Evolutionary conservation across 2,888 invertebrate genomes (phyloP).

Genomic region (Marronus borbonicus): DNA sequence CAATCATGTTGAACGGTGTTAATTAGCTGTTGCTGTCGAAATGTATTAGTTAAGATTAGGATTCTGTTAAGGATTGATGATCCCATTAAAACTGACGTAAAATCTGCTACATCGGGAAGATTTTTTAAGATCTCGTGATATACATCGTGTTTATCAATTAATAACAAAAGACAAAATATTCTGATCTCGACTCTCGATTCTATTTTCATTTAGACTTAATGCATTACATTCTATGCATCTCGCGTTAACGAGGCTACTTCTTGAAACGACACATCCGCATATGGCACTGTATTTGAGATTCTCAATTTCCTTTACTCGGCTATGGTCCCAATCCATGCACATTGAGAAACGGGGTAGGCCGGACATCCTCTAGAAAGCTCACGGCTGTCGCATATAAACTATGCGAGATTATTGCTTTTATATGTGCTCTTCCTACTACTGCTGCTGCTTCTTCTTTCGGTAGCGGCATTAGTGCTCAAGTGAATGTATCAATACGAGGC

Average conservation of each 20-base stretch:
- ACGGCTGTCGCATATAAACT: not conserved
- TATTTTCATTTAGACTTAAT: too few relatives aligned
- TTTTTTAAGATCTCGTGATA: not conserved
- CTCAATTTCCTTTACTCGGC: not conserved
- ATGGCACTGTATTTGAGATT: not conserved
- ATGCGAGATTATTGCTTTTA: not conserved
- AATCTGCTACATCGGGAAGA: not conserved
- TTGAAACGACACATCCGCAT: not conserved
- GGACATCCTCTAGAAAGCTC: not conserved
- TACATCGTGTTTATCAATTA: too few relatives aligned
- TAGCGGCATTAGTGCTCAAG: not conserved
- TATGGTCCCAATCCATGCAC: not conserved
- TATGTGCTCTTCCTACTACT: not conserved
- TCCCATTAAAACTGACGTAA: not conserved
- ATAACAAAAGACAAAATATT: too few relatives aligned
- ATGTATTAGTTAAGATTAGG: not conserved
- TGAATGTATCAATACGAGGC: not conserved
- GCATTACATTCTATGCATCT: too few relatives aligned
- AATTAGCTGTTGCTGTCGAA: constrained; percentile 9
- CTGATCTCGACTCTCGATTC: too few relatives aligned
- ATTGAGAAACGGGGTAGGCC: not conserved
- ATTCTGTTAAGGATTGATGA: constrained; percentile 5
- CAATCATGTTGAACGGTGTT: constrained; percentile 11
- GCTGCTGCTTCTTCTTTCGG: not conserved
- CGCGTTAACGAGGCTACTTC: not conserved